Evolutionary conservation across 2,113 vertebrate species (phyloP), one percentile per base, ranked within the genome.

Genomic region (Ophiodon elongatus): DNA sequence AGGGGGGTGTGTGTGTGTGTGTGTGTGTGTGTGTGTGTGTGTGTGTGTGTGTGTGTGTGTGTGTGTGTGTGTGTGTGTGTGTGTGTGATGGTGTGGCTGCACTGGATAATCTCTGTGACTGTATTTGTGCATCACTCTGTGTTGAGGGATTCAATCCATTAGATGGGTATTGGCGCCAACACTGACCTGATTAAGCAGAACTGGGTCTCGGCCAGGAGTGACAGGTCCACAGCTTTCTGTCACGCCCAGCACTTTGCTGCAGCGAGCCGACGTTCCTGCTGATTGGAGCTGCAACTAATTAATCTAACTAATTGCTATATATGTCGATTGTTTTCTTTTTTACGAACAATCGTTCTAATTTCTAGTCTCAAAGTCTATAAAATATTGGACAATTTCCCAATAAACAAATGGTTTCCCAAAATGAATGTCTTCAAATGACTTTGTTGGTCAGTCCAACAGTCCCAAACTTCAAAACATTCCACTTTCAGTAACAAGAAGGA

Each of bases 1-100:
- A n/a, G n/a, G n/a, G n/a, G n/a, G n/a, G 0, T 73, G 37, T 2
- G 50, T 56, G 29, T 81, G 25, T 43, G 9, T 15, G 23, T 31
- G 52, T 52, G 59, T 7, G 52, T 56, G 80, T 25, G 45, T 81
- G 25, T 43, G 10, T 15, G 17, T 31, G 52, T 43, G 59, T 8
- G 60, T 56, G 80, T 2, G 50, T 56, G 29, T 81, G 25, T 43
- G 9, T 15, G 23, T 59, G 50, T 60, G 21, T 7, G 52, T 56
- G 80, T 29, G 50, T 82, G 23, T 47, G 11, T 19, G 19, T 35
- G 54, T 47, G 62, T 9, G 54, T 59, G 77, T 47, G 17, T 76
- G 23, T 39, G 11, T 14, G 25, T 19, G 54, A 56, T 54, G 9
- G 62, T 59, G 81, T 29, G 52, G 21, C 47, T 79, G 63, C 70